Evolutionary conservation across 2,797 vertebrate species (phyloP).

Genomic region (Channa striata): DNA sequence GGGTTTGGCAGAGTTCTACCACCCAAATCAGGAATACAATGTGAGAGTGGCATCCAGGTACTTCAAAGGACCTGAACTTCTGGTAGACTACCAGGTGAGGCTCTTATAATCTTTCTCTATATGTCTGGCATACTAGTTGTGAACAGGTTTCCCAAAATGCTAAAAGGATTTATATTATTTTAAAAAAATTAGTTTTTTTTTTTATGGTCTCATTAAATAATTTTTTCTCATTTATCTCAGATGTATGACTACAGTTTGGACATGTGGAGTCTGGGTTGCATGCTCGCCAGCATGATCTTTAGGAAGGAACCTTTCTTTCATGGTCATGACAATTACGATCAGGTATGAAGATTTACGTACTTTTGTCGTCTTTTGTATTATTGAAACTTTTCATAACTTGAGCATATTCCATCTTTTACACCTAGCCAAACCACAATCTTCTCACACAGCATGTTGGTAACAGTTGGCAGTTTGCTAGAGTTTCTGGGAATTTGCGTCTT

Average conservation of each 20-base stretch:
- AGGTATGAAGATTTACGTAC: conserved; percentile 81
- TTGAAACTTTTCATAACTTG: not conserved
- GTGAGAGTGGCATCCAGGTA: conserved; percentile 98
- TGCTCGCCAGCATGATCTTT: conserved; percentile 99
- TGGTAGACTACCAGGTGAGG: conserved; percentile 99
- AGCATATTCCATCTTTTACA: conserved; percentile 10
- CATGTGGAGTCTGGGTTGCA: conserved; percentile 99
- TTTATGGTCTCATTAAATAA: not conserved
- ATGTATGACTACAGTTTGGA: conserved; percentile 99
- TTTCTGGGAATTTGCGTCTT: not conserved
- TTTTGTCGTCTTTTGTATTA: not conserved
- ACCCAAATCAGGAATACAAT: conserved; percentile 99
- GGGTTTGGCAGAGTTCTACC: conserved; percentile 99
- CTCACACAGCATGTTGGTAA: not conserved
- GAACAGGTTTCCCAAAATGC: not conserved
- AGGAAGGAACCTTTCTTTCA: conserved; percentile 99
- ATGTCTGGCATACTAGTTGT: not conserved
- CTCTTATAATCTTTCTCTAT: not conserved
- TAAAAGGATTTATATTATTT: not conserved
- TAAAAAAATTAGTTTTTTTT: too few species aligned
- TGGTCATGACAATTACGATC: conserved; percentile 99
- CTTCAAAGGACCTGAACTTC: conserved; percentile 99
- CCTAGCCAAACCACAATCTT: conserved; percentile 12
- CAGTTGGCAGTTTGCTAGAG: not conserved
- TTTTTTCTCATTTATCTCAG: conserved; percentile 69